phyloP scores from a whole-genome alignment of 2,113 vertebrate genomes.

The Otocyon megalotis region DNA sequence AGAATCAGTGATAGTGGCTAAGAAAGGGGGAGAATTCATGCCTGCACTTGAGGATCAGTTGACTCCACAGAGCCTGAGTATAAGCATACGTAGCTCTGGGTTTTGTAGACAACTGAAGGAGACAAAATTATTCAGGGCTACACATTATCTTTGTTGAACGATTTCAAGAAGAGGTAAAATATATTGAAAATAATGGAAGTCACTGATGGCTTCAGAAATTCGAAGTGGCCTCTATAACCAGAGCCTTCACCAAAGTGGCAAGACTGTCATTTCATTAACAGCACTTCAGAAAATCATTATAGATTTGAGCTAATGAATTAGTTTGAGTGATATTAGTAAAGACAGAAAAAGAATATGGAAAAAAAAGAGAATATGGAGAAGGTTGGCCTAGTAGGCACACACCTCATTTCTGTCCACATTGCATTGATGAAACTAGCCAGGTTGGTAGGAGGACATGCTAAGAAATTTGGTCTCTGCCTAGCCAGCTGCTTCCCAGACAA shows the following conservation, averaged over 20 bases:
- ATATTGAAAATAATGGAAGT: not conserved
- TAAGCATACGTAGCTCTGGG: rapidly evolving
- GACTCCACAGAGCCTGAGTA: not conserved
- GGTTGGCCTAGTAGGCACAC: not conserved
- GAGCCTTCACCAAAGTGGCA: not conserved
- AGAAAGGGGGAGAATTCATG: not conserved
- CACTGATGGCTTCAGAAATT: not conserved
- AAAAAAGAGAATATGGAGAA: not conserved
- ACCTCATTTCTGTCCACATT: not conserved
- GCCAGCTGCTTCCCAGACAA: not conserved
- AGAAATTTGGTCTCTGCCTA: not conserved
- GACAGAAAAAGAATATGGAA: not conserved
- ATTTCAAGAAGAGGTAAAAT: not conserved
- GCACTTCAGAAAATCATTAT: not conserved
- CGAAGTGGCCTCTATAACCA: not conserved
- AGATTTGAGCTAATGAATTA: not conserved
- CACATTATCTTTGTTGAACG: not conserved
- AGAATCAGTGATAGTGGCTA: not conserved
- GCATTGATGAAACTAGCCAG: not conserved
- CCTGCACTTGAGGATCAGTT: not conserved
- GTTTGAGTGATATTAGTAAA: not conserved
- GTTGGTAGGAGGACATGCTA: not conserved
- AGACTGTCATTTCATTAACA: not conserved
- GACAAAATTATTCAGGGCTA: not conserved
- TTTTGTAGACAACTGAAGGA: not conserved